Evolutionary conservation across 2,113 vertebrate genomes (phyloP).

Genomic region (Anser cygnoides): DNA sequence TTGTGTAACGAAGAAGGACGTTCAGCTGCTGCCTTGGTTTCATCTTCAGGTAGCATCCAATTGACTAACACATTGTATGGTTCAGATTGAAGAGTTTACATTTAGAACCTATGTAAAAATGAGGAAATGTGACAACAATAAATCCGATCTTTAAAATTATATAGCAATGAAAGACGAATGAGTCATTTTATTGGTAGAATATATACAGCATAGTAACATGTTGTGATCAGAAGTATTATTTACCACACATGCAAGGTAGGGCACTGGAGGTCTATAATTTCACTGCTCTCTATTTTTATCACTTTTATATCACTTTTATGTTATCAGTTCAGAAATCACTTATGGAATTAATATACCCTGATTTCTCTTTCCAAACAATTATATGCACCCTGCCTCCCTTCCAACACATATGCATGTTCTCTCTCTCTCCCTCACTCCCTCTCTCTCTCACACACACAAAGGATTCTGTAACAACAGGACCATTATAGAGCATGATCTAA

Average conservation of each 20-base stretch:
- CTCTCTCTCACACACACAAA: slow-evolving; percentile 49
- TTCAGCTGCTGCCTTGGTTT: background rate
- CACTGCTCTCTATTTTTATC: slow-evolving; percentile 17
- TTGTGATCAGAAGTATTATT: slow-evolving; percentile 27
- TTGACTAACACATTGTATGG: background rate
- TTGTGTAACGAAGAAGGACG: background rate
- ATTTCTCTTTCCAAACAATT: slow-evolving; percentile 52
- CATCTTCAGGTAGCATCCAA: background rate
- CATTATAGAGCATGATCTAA: slow-evolving; percentile 73
- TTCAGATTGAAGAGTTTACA: background rate
- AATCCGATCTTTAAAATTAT: slow-evolving; percentile 3
- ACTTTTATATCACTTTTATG: background rate
- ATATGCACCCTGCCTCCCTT: slow-evolving; percentile 43
- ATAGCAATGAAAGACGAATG: background rate
- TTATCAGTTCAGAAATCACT: slow-evolving; percentile 47
- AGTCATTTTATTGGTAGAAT: background rate
- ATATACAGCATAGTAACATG: background rate
- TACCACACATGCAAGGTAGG: background rate
- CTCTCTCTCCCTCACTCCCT: slow-evolving; percentile 47
- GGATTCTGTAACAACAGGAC: slow-evolving; percentile 62
- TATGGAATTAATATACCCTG: slow-evolving; percentile 39
- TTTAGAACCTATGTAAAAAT: background rate
- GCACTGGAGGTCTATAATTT: background rate
- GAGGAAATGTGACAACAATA: slow-evolving; percentile 1
- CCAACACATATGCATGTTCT: slow-evolving; percentile 55